Conservation (phyloP, 2,113 vertebrate species). For the Corythornis vintsioides region DNA sequence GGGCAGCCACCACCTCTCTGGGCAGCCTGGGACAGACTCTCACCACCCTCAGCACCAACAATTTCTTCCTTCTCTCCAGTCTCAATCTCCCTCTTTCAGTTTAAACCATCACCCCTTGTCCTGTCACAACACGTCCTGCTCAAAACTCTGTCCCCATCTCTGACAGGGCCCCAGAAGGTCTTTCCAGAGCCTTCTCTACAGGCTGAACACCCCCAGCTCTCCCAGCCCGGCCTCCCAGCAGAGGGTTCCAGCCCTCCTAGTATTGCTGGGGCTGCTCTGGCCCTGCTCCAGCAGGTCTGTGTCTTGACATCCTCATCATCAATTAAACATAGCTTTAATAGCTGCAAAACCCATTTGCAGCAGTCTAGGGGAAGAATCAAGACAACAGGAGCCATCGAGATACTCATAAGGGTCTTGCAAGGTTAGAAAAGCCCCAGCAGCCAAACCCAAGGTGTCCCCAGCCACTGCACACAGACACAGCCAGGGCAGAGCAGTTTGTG, state of each 20-base stretch:
- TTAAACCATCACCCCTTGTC: not conserved
- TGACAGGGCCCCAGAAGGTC: not conserved
- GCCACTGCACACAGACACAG: not conserved
- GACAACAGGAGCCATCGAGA: too few relatives aligned
- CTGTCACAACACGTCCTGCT: not conserved
- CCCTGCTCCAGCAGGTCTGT: not conserved
- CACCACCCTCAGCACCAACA: not conserved
- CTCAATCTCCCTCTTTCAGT: not conserved
- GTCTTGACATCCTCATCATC: not conserved
- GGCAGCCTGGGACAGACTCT: not conserved
- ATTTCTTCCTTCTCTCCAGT: not conserved
- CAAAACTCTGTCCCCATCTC: not conserved
- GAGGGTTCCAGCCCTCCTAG: too few relatives aligned
- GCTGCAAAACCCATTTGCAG: not conserved
- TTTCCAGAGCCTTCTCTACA: not conserved
- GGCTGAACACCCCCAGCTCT: not conserved
- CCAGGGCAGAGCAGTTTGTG: fast-evolving
- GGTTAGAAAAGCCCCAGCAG: not conserved
- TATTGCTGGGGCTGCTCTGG: too few relatives aligned
- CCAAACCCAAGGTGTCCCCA: not conserved
- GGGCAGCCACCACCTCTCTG: not conserved
- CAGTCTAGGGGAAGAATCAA: not conserved
- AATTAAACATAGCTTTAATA: not conserved
- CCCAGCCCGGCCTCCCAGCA: not conserved
- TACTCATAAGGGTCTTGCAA: not conserved